These are phyloP conservation scores for Harpagoxenus sublaevis DNA, from an alignment of 2,888 invertebrate species.

Conservation along the genomic window DNA sequence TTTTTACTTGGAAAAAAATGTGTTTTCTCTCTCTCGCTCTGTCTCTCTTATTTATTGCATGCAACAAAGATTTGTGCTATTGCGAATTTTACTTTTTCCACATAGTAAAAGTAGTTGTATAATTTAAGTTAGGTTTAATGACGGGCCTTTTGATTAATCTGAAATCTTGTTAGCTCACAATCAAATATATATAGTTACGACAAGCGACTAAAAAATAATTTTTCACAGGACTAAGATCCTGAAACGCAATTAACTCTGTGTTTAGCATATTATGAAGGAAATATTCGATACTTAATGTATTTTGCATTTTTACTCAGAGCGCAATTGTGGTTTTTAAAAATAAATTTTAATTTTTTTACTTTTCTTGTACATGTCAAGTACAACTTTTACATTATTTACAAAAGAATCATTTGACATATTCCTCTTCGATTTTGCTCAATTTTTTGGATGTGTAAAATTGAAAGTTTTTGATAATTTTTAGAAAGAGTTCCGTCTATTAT, in stretches of 20 bases:
- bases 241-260: neutral
- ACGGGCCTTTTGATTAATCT: neutral
- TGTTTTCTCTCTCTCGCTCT: neutral
- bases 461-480: too few relatives aligned
- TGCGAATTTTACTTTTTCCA: neutral
- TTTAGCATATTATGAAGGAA: neutral
- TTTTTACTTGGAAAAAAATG: conserved; percentile 72
- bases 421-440: too few relatives aligned
- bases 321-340: neutral
- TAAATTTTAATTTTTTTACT: neutral
- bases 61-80: neutral
- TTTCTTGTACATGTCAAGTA: neutral
- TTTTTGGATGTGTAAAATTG: too few relatives aligned
- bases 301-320: neutral
- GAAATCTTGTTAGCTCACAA: neutral
- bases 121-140: neutral
- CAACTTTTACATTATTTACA: too few relatives aligned
- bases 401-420: too few relatives aligned
- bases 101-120: neutral
- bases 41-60: neutral
- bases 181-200: neutral
- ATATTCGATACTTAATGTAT: neutral
- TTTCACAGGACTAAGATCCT: neutral
- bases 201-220: too few relatives aligned
- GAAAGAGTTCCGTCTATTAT: too few relatives aligned